Evolutionary conservation across 1,140 invertebrate genomes (phyloP).

Genomic region (Aphis gossypii): DNA sequence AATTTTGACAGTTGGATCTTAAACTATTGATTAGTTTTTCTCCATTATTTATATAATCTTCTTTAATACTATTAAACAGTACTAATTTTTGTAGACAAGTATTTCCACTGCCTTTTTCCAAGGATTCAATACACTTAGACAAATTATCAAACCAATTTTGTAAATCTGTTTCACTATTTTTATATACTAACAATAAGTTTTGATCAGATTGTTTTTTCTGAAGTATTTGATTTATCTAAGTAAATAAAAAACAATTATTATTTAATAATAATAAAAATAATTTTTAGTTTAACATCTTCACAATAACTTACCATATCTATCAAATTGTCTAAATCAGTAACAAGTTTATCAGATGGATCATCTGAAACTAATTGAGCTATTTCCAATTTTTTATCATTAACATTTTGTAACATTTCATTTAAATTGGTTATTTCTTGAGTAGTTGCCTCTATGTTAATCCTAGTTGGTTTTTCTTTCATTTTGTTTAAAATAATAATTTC

Average conservation of each 20-base stretch:
- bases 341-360: background rate
- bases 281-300: background rate
- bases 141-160: constrained; percentile 82
- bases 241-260: constrained; percentile 3
- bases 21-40: constrained; percentile 72
- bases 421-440: constrained; percentile 40
- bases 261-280: background rate
- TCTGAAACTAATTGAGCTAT: background rate
- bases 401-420: constrained; percentile 29
- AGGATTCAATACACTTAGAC: constrained; percentile 78
- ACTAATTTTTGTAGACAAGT: constrained; percentile 81
- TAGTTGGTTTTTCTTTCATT: constrained; percentile 42
- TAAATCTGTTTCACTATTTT: constrained; percentile 76
- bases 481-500: background rate
- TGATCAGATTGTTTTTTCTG: constrained; percentile 79
- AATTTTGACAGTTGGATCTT: constrained; percentile 73
- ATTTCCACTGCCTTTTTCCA: constrained; percentile 83
- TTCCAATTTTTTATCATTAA: constrained; percentile 41
- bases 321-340: background rate
- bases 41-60: constrained; percentile 60
- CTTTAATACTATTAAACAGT: constrained; percentile 69
- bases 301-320: constrained; percentile 12
- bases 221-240: constrained; percentile 74
- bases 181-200: constrained; percentile 79
- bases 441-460: background rate